Evolutionary conservation across 1,140 invertebrate genomes (phyloP).

Genomic region (Formica selysi): DNA sequence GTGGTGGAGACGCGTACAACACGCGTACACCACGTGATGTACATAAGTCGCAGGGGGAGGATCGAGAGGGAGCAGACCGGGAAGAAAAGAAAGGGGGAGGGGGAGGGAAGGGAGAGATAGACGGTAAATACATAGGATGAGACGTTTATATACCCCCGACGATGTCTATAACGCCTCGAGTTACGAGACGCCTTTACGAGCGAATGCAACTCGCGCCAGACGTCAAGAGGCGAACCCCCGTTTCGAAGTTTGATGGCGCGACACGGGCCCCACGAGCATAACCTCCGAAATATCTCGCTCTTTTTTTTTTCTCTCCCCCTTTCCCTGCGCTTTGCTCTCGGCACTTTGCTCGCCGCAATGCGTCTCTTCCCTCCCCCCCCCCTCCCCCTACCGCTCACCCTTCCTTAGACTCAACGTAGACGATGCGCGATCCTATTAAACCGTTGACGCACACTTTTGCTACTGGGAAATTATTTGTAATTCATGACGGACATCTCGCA

Average conservation of each 20-base stretch:
- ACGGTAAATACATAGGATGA: conserved; percentile 86
- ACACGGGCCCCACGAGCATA: conserved; percentile 66
- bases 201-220: conserved; percentile 85
- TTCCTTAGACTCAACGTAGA: background rate
- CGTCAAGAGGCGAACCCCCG: conserved; percentile 81
- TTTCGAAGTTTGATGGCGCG: conserved; percentile 78
- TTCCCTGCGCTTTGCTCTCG: background rate
- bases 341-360: conserved; percentile 9
- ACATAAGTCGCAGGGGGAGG: conserved; percentile 23
- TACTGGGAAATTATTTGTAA: background rate
- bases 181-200: conserved; percentile 87
- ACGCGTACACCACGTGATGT: background rate
- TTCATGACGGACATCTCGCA: background rate
- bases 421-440: conserved; percentile 6
- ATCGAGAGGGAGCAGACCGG: conserved; percentile 17
- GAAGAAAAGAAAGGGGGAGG: background rate
- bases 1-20: conserved; percentile 26
- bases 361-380: background rate
- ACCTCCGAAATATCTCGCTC: conserved; percentile 79
- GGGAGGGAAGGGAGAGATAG: conserved; percentile 30
- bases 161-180: conserved; percentile 86
- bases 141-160: conserved; percentile 87
- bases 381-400: background rate
- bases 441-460: background rate
- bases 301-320: background rate